Evolutionary conservation across 2,797 vertebrate species (phyloP).

Genomic region (Rhyacichthys aspro): DNA sequence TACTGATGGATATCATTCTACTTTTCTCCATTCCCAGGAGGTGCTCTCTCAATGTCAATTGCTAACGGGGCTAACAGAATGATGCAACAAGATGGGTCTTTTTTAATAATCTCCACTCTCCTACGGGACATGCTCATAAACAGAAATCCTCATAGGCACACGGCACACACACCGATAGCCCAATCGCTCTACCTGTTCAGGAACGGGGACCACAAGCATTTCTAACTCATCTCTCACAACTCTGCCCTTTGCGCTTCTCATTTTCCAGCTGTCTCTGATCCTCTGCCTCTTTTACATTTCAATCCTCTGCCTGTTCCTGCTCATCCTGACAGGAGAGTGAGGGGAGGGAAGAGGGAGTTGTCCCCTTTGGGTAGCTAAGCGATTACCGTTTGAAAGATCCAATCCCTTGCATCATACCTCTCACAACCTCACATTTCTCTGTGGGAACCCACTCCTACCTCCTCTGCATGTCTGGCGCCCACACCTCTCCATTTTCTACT

Average conservation of each 20-base stretch:
- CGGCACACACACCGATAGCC: not conserved
- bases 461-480: constrained; percentile 50
- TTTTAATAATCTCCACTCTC: constrained; percentile 25
- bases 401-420: constrained; percentile 74
- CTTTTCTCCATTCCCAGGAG: constrained; percentile 38
- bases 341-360: constrained; percentile 59
- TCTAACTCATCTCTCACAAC: constrained; percentile 53
- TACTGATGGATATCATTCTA: constrained; percentile 52
- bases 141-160: constrained; percentile 7
- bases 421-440: constrained; percentile 63
- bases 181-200: constrained; percentile 7
- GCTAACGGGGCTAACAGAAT: constrained; percentile 27
- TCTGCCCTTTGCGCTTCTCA: constrained; percentile 71
- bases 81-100: constrained; percentile 45
- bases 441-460: constrained; percentile 60
- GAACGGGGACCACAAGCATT: constrained; percentile 30
- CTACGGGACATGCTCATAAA: constrained; percentile 36
- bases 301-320: constrained; percentile 64
- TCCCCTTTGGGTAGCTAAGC: constrained; percentile 73
- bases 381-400: constrained; percentile 77
- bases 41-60: constrained; percentile 34
- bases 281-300: constrained; percentile 75
- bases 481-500: constrained; percentile 38
- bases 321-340: constrained; percentile 50
- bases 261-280: constrained; percentile 75